Base-by-base conservation (phyloP, 2,888 invertebrate genomes). In the Enchytraeus crypticus region DNA sequence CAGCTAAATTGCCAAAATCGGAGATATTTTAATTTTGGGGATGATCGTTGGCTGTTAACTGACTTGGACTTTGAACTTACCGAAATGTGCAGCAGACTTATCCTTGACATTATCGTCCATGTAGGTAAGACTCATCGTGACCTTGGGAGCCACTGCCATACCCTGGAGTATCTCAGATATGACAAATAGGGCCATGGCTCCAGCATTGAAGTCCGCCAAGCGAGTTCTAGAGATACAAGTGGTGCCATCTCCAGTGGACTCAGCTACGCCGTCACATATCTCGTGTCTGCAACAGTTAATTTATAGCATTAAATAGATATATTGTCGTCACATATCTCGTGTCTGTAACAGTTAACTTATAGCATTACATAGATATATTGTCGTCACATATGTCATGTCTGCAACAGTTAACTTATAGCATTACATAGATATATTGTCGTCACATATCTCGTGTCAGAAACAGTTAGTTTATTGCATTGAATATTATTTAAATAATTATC, bases 71-170 rank as follows among this genome's bases (percentile, higher is more conserved):
- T n/a, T n/a, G n/a, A n/a, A n/a, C n/a, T 18, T 38, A 62, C 62
- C 60, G 49, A 61, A 61, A 34, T 62, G 49, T 23, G 29, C 43
- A 8, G 62, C 61, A 4, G 65, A 61, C 23, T 64, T 56, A n/a
- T 65, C 53, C 53, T 62, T 64, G 27, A 59, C 59, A 33, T 64
- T 64, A 59, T 65, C 65, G 53, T 65, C 65, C 59, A 65, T 61
- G 51, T 64, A 62, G 26, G 65, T 65, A 26, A 65, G 23, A 47
- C 57, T 55, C 5, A 65, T 38, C 4, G 65, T 61, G 27, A 59
- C 59, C 45, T 64, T 65, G 27, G 63, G 62, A 1, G 64, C 59
- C 57, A 53, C 47, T 8, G 59, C 63, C 5, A 65, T 43, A 5
- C 65, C 65, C 56, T 65, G 65, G 14, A 65, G 45, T 5, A 65